Evolutionary conservation across 2,113 vertebrate species (phyloP), one percentile per base, ranked within the genome.

Genomic region (Bos javanicus): DNA sequence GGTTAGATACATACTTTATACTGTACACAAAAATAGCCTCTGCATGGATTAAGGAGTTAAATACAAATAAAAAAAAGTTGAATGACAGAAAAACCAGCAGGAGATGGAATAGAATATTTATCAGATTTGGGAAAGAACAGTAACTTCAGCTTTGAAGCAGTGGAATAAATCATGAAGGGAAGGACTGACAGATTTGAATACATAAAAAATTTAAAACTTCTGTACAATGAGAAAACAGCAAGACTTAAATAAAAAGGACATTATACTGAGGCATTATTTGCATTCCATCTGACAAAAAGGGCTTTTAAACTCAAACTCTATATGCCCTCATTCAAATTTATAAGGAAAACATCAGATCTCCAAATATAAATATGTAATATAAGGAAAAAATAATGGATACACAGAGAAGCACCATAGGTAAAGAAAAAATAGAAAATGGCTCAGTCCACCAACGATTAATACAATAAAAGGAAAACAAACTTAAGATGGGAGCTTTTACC

Each of bases 131-230:
- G 91, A 96, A 91, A 93, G 93, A 96, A 95, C 82, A 91, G 91
- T 80, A 86, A 96, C 91, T 94, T 93, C 89, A 84, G 80, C 91
- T 96, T 97, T 97, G 96, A 97, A 97, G 97, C 78, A 93, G 62
- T 39, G 30, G 96, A 97, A 98, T 97, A 97, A 97, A 97, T 94
- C 96, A 97, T 93, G 97, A 97, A 97, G 97, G 83, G 30, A 96
- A 93, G 95, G 91, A 94, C 67, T 89, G 98, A 95, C 96, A 98
- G 88, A 97, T 98, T 96, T 97, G 89, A 97, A 98, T 97, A 93
- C 64, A 97, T 98, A 95, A 98, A 97, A 98, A 52, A 94, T 97
- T 89, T 81, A 94, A 97, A 96, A 97, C 86, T 95, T 94, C 82
- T 25, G 67, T 96, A 83, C 88, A 94, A 91, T 67, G 71, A 81